These are phyloP conservation scores for Poecilobothrus nobilitatus DNA, from an alignment of 2,888 invertebrate genomes.

Conservation along the genomic window DNA sequence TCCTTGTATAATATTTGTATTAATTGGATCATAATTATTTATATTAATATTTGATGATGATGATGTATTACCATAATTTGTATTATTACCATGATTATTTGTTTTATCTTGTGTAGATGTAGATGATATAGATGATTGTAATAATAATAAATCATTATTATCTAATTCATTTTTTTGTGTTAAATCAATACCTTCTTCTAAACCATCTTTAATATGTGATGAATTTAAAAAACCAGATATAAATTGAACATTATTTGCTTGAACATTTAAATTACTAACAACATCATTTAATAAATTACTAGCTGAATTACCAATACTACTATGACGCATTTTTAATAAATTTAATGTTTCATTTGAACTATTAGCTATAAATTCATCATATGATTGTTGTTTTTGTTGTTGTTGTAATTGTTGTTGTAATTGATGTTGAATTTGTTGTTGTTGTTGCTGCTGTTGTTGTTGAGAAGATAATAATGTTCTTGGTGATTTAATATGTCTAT, in stretches of 20 bases:
- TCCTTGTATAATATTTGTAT: background rate
- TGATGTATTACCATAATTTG: background rate
- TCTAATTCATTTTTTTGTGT: constrained; percentile 38
- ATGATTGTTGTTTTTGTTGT: background rate
- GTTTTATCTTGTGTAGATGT: background rate
- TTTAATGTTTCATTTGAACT: background rate
- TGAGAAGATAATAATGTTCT: background rate
- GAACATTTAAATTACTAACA: constrained; percentile 5
- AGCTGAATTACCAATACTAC: background rate
- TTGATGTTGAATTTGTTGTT: background rate
- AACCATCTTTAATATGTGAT: constrained; percentile 55
- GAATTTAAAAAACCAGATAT: constrained; percentile 59
- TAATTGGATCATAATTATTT: background rate
- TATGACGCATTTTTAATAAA: background rate
- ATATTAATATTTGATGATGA: background rate
- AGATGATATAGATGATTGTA: constrained; percentile 13
- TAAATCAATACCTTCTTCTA: constrained; percentile 56
- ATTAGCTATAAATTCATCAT: background rate
- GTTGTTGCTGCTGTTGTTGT: too few species aligned
- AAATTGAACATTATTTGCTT: constrained; percentile 28
- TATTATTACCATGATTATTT: constrained; percentile 13
- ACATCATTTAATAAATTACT: background rate
- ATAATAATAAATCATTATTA: background rate
- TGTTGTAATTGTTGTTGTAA: constrained; percentile 8
- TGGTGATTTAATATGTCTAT: background rate